Evolutionary conservation across 2,888 invertebrate species (phyloP).

Genomic region (Hylaea fasciaria): DNA sequence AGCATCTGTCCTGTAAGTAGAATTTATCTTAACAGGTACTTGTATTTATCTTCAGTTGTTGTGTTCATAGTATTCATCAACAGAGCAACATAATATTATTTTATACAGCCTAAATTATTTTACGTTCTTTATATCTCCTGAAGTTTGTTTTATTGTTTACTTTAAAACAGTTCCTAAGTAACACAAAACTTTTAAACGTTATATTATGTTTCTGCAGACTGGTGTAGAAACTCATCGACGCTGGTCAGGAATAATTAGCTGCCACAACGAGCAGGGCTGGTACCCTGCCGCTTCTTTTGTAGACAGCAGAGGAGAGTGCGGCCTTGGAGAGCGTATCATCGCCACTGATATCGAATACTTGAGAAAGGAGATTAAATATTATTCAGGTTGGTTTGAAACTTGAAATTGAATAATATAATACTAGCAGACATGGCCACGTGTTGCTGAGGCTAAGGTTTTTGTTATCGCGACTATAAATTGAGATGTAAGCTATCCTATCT

Average conservation of each 20-base stretch:
- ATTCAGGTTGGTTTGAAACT: conserved; percentile 69
- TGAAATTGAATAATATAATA: no score
- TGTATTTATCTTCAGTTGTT: not conserved
- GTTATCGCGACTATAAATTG: no score
- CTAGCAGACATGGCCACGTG: no score
- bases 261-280: conserved; percentile 88
- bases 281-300: conserved; percentile 88
- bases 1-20: conserved; percentile 72
- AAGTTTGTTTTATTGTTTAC: no score
- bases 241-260: conserved; percentile 89
- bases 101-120: no score
- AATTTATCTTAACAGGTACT: not conserved
- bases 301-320: conserved; percentile 85
- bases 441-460: no score
- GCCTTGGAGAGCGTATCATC: conserved; percentile 69
- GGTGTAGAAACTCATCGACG: conserved; percentile 50
- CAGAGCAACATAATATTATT: no score
- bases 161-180: no score
- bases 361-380: conserved; percentile 77
- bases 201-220: conserved; percentile 43
- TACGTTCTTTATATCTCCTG: no score
- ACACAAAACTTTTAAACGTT: no score
- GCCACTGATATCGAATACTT: conserved; percentile 84
- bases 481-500: no score
- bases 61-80: no score